These are phyloP conservation scores for Bos taurus DNA, from an alignment of 2,113 vertebrate species.

Conservation along the genomic window ARS-UCD2.0 NC_037347.1:23260501-23261000, in stretches of 20 bases:
- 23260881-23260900: background rate
- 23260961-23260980: background rate
- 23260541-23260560: background rate
- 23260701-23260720: background rate
- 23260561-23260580: background rate
- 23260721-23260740: background rate
- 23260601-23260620: background rate
- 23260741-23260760: background rate
- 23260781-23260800: background rate
- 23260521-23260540: background rate
- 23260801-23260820: background rate
- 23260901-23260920: background rate
- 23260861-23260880: background rate
- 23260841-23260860: background rate
- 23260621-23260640: background rate
- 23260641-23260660: background rate
- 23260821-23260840: background rate
- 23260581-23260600: background rate
- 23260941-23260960: background rate
- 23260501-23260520: background rate
- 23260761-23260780: background rate
- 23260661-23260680: background rate
- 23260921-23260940: background rate
- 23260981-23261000: accelerated
- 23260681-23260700: background rate